Percentiles rank a stretch among this genome's conserved stretches.
Conservation (phyloP, 2,797 vertebrate species). For the Cuniculus paca region DNA sequence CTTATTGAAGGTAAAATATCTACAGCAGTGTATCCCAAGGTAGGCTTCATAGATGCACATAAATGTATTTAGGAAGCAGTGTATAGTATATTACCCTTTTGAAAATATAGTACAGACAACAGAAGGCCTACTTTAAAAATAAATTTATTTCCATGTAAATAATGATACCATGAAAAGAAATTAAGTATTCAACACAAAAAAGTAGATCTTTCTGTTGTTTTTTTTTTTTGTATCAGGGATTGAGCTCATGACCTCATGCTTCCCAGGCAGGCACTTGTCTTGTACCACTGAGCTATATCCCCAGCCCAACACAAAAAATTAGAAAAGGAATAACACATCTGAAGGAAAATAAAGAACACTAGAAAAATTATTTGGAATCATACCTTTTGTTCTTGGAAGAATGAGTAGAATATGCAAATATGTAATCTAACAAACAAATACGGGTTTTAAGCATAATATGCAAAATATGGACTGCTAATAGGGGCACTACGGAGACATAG, state of each 20-base stretch:
- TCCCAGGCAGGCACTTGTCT: too few relatives aligned
- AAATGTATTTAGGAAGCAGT: neutral
- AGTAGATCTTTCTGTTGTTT: too few relatives aligned
- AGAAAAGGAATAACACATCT: constrained; percentile 5
- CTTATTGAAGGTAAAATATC: neutral
- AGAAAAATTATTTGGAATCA: neutral
- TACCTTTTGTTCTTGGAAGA: constrained; percentile 27
- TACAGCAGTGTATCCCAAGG: neutral
- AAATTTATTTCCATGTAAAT: neutral
- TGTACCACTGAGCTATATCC: too few relatives aligned
- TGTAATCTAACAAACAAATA: neutral
- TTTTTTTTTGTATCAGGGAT: too few relatives aligned
- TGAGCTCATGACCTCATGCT: too few relatives aligned
- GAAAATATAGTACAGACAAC: neutral
- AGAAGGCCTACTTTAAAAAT: neutral
- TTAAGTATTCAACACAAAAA: neutral
- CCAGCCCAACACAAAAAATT: constrained; percentile 24
- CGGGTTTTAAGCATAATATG: neutral
- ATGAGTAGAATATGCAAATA: neutral
- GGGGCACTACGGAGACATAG: neutral
- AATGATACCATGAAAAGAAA: neutral
- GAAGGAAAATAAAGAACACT: constrained; percentile 28
- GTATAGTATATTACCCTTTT: neutral
- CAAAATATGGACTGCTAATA: neutral
- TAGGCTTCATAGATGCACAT: neutral